A percentile compares a stretch with the other conserved stretches of the same genome.
phyloP scores from a whole-genome alignment of 2,888 invertebrate species.

The Miltochrista miniata region DNA sequence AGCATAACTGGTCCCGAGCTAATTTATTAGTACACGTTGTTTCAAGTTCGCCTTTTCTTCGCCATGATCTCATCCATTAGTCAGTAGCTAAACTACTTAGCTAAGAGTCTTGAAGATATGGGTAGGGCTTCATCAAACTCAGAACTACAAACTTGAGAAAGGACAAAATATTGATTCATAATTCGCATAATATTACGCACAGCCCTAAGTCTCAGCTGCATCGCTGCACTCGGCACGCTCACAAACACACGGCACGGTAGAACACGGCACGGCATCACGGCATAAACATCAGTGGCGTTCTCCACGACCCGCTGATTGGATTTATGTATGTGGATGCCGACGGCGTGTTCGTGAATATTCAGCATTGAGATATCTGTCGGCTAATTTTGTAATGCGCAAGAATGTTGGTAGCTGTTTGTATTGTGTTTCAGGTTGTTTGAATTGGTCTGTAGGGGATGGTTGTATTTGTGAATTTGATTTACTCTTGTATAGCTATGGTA shows the following conservation, averaged over 20 bases:
- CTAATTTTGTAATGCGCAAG: constrained; percentile 32
- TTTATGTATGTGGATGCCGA: constrained; percentile 59
- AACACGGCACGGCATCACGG: constrained; percentile 23
- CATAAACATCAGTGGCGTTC: constrained; percentile 58
- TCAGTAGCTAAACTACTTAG: too few species aligned
- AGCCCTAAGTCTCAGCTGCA: constrained; percentile 62
- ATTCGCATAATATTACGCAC: constrained; percentile 11
- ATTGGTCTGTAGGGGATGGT: background rate
- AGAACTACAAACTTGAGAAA: too few species aligned
- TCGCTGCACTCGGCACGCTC: constrained; percentile 71
- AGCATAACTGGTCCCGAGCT: too few species aligned
- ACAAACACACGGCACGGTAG: constrained; percentile 37
- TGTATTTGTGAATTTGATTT: background rate
- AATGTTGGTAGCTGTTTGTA: constrained; percentile 12
- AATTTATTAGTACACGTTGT: too few species aligned
- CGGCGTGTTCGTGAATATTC: constrained; percentile 41
- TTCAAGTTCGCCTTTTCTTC: too few species aligned
- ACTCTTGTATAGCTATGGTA: too few species aligned
- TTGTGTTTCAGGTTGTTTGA: background rate
- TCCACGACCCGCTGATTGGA: constrained; percentile 73
- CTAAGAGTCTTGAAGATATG: too few species aligned
- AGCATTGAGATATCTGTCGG: constrained; percentile 29
- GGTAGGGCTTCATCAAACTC: too few species aligned
- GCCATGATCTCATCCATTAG: too few species aligned
- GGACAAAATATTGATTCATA: background rate